Evolutionary conservation across 2,888 invertebrate species (phyloP), one percentile per base, ranked within the genome.

Genomic region (Cotesia congregata): DNA sequence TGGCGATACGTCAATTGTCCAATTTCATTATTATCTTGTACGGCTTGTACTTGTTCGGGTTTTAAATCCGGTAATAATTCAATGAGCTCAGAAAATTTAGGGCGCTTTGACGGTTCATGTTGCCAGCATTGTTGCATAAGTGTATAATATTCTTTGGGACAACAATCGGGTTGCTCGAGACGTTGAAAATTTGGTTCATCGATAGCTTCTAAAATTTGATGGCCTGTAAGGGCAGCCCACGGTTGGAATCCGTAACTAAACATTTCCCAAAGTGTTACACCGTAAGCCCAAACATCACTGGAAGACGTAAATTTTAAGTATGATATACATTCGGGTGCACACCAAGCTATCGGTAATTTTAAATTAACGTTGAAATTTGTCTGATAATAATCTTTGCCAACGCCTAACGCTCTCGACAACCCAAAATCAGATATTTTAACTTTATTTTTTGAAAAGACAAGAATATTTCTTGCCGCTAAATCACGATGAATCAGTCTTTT

Each of bases 361-460:
- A 99, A 92, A 91, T 98, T 98, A 60, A 98, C 97, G 88, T 97
- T 98, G 89, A 98, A 98, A 91, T 99, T 98, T 3, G 98, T 98
- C 90, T 98, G 98, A 88, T 99, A 99, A 89, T 99, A 99, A 90
- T 99, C 98, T 90, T 99, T 99, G 40, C 98, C 99, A 69, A 97
- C 97, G 1, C 99, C 98, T 74, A 99, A 90, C 0, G 98, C 98
- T 74, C 98, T 93, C 0, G 98, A 98, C 73, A 99, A 90, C 4
- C 99, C 99, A 90, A 99, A 98, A 88, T 99, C 99, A 0, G 98
- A 98, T 80, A 99, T 98, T 91, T 99, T 99, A 5, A 99, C 98
- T 91, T 96, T 96, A 86, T 97, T 96, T 89, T 97, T 97, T 78
- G 95, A 96, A 90, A 98, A 99, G 0, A 99, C 99, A 83, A 99